Evolutionary conservation across 2,113 vertebrate genomes (phyloP).

Genomic region (Thinocorus orbignyianus): DNA sequence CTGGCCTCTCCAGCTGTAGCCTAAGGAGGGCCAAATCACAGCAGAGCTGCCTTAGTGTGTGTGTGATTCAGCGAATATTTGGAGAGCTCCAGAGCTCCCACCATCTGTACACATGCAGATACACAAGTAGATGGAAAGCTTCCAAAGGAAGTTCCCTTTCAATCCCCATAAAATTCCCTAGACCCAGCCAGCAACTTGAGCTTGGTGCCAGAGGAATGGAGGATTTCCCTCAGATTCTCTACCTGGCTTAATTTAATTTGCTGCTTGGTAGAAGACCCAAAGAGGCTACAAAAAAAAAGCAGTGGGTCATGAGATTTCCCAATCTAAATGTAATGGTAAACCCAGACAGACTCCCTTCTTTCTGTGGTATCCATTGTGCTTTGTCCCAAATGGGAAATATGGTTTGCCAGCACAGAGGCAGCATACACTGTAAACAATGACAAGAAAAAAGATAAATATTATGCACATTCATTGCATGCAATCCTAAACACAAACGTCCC

Average conservation of each 20-base stretch:
- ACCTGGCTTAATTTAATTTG: neutral
- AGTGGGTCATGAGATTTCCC: neutral
- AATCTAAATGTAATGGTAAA: neutral
- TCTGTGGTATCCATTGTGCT: neutral
- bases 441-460: conserved; percentile 55
- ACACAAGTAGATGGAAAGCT: conserved; percentile 4
- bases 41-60: neutral
- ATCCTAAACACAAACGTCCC: conserved; percentile 5
- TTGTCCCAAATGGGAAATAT: neutral
- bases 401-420: neutral
- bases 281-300: neutral
- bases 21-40: neutral
- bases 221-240: neutral
- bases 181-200: neutral
- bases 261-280: neutral
- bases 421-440: conserved; percentile 11
- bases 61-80: neutral
- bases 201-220: neutral
- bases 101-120: conserved; percentile 13
- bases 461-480: conserved; percentile 44
- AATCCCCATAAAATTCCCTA: neutral
- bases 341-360: neutral
- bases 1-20: neutral
- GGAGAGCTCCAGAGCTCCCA: neutral
- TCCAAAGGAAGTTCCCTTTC: conserved; percentile 20